Base-by-base conservation (phyloP, 2,888 invertebrate genomes). In the Plagodis dolabraria region DNA sequence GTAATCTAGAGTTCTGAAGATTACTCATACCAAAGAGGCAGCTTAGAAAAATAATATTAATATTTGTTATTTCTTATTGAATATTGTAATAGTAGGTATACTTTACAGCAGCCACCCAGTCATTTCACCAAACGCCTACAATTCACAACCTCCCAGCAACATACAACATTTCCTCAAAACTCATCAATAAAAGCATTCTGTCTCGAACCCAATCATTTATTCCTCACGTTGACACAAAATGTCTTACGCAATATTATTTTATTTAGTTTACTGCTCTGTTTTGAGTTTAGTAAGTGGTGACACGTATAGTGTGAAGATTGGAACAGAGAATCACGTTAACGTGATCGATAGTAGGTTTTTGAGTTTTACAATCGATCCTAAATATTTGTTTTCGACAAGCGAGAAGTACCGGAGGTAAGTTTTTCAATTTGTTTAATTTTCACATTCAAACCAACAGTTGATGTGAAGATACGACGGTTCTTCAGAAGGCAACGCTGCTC, bases 311-410 rank as follows among this genome's bases (percentile, higher is more conserved):
- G 92, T 95, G 55, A 94, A 92, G 68, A 85, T 97, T 43, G 93
- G 93, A 63, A 93, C 94, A 0, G 95, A 95, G 67, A 94, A 93
- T 63, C 93, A 94, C 33, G 83, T 95, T 6, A 94, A 96, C 69
- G 79, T 94, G 60, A 94, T 96, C 2, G 95, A 95, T 72, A 95
- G 94, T 52, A 94, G 94, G 73, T 97, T 96, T 80, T 82, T 97
- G 10, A 96, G 96, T 82, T 94, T 96, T 65, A 94, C 95, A 0
- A 86, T 97, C 6, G 96, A 96, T 75, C 96, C 96, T 0, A 94
- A 94, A 53, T 92, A 95, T 75, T 78, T 96, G 59, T 93, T 92
- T 74, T 77, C 85, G 0, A 82, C 77, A 34, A 82, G 77, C 62
- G 85, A 85, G 2, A 85, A 83, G 53, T 83, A 83, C 67, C 82